A percentile compares a stretch with the other conserved stretches of the same genome.
phyloP scores from a whole-genome alignment of 2,113 vertebrate genomes.

The Pristiophorus japonicus region DNA sequence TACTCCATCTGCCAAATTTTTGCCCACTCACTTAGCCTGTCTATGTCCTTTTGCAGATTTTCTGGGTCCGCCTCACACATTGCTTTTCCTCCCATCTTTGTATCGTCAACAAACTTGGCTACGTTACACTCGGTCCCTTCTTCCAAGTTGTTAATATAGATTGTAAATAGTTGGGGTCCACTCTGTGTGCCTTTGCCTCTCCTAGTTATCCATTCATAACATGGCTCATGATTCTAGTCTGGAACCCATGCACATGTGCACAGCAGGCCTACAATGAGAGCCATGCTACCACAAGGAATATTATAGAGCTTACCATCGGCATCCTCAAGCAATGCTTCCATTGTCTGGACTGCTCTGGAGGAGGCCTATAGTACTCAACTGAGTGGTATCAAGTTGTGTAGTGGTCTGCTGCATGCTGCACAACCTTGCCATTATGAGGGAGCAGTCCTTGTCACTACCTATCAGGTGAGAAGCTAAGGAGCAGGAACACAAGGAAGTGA shows the following conservation, averaged over 20 bases:
- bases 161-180: too few species aligned
- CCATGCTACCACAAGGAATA: too few species aligned
- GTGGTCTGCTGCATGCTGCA: not conserved
- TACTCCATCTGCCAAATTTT: too few species aligned
- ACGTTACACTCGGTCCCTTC: too few species aligned
- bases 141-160: too few species aligned
- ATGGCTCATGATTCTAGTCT: not conserved
- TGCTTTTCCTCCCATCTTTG: too few species aligned
- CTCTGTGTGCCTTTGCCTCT: too few species aligned
- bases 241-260: not conserved
- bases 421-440: not conserved
- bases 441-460: not conserved
- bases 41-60: too few species aligned
- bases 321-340: not conserved
- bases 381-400: not conserved
- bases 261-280: not conserved
- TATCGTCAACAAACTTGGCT: too few species aligned
- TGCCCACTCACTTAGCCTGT: too few species aligned
- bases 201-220: not conserved
- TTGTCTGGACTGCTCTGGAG: not conserved
- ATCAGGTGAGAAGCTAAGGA: not conserved
- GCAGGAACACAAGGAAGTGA: not conserved
- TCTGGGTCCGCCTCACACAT: too few species aligned
- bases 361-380: not conserved
- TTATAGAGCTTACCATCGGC: too few species aligned